A percentile compares a stretch with the other conserved stretches of the same genome.
These are phyloP conservation scores for Globicephala melas DNA, from an alignment of 2,113 vertebrate species.

Conservation along the genomic window DNA sequence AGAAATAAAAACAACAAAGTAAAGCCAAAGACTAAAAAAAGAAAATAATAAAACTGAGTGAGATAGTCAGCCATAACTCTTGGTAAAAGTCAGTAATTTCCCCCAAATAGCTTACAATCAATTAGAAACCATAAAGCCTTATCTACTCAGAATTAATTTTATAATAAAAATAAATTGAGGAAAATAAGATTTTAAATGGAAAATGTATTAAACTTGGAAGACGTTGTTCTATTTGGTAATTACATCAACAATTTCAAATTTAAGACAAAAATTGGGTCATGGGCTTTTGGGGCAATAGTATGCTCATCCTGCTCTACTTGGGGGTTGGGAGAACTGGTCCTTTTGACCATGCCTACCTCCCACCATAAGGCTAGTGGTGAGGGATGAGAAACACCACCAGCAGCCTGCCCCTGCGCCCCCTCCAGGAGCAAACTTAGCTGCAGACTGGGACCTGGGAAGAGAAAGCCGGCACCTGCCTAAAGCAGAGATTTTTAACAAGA, in stretches of 20 bases:
- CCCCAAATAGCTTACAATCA: not conserved
- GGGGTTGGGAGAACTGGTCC: not conserved
- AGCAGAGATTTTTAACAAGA: not conserved
- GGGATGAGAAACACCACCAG: not conserved
- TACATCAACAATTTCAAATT: not conserved
- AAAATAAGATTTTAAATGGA: not conserved
- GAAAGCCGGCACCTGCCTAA: not conserved
- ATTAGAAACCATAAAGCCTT: not conserved
- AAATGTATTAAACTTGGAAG: not conserved
- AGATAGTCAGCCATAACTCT: not conserved
- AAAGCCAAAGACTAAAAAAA: not conserved
- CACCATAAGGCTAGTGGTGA: not conserved
- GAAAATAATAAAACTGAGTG: not conserved
- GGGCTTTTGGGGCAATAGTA: not conserved
- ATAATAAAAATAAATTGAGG: not conserved
- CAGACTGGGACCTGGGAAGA: not conserved
- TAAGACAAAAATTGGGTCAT: not conserved
- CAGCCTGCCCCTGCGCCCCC: fast-evolving
- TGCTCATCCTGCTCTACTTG: not conserved
- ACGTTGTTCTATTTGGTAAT: not conserved
- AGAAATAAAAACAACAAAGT: not conserved
- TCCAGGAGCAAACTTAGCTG: not conserved
- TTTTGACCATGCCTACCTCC: not conserved
- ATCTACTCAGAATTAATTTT: not conserved
- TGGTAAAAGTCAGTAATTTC: not conserved